phyloP scores from a whole-genome alignment of 2,797 vertebrate species.

The Pseudocheirus occidentalis region DNA sequence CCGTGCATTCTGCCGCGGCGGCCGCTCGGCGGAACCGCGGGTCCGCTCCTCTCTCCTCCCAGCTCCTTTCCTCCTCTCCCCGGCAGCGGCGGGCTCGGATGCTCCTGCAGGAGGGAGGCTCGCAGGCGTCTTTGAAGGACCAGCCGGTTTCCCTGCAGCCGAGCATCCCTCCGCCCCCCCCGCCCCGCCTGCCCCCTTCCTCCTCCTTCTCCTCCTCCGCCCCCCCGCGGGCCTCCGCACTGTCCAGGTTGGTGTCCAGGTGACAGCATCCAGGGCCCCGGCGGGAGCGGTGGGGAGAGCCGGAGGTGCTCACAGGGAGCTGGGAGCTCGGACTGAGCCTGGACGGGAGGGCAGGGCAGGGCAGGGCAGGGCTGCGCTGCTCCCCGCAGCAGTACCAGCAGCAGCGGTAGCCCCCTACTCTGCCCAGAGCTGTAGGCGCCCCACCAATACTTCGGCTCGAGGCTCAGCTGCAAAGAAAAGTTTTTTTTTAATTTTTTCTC shows the following conservation, averaged over 20 bases:
- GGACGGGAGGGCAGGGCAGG: slow-evolving; percentile 39
- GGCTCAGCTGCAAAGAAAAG: slow-evolving; percentile 66
- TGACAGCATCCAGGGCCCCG: background rate
- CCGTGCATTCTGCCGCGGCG: slow-evolving; percentile 58
- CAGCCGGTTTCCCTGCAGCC: background rate
- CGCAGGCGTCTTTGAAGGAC: slow-evolving; percentile 53
- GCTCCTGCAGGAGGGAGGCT: slow-evolving; percentile 39
- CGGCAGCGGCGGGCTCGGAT: slow-evolving; percentile 10
- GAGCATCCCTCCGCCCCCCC: background rate
- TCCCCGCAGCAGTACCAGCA: background rate
- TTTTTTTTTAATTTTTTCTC: slow-evolving; percentile 54
- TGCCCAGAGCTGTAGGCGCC: background rate
- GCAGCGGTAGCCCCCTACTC: background rate
- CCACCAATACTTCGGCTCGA: slow-evolving; percentile 30
- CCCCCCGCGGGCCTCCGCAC: background rate
- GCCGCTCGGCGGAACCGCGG: slow-evolving; percentile 55
- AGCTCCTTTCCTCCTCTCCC: background rate
- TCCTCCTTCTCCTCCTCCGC: background rate
- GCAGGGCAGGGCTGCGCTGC: slow-evolving; percentile 36
- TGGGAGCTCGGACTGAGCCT: background rate
- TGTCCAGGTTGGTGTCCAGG: slow-evolving; percentile 39
- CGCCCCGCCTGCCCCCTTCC: background rate
- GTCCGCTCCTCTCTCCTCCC: slow-evolving; percentile 5
- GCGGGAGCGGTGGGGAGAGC: background rate
- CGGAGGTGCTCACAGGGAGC: slow-evolving; percentile 33